Evolutionary conservation across 2,113 vertebrate genomes (phyloP).

Genomic region (Coturnix japonica): DNA sequence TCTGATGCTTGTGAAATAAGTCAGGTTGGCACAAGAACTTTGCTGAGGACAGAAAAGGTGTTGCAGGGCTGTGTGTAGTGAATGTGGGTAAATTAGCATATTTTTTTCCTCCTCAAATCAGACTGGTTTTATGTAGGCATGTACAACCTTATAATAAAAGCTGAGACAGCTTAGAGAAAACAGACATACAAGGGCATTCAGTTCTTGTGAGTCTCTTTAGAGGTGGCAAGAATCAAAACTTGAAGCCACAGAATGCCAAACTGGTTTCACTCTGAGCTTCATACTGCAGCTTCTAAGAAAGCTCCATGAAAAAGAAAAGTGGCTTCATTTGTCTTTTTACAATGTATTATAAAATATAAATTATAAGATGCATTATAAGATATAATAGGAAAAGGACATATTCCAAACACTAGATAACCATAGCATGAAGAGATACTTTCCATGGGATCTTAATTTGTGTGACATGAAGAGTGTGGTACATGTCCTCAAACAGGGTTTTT

Average conservation of each 20-base stretch:
- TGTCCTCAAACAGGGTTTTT: neutral
- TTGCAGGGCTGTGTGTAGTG: neutral
- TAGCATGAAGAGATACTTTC: neutral
- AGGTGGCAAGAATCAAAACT: neutral
- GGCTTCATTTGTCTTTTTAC: constrained; percentile 50
- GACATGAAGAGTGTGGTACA: constrained; percentile 11
- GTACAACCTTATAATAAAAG: neutral
- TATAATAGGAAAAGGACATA: constrained; percentile 4
- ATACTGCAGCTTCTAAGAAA: neutral
- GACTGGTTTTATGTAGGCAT: neutral
- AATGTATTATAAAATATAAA: neutral
- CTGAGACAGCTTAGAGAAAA: neutral
- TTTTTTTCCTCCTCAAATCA: neutral
- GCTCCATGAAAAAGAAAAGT: neutral
- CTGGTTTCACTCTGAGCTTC: constrained; percentile 1
- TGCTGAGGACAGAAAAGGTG: neutral
- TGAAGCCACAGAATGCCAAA: constrained; percentile 2
- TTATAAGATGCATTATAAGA: neutral
- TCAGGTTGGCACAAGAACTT: neutral
- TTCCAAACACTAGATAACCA: constrained; percentile 17
- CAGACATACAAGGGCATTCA: neutral
- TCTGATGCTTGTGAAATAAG: neutral
- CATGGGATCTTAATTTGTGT: constrained; percentile 43
- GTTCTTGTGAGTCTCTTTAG: constrained; percentile 23
- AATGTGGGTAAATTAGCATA: constrained; percentile 7